Conservation (phyloP, 1,140 invertebrate genomes). For the Muscidifurax raptorellus region DNA sequence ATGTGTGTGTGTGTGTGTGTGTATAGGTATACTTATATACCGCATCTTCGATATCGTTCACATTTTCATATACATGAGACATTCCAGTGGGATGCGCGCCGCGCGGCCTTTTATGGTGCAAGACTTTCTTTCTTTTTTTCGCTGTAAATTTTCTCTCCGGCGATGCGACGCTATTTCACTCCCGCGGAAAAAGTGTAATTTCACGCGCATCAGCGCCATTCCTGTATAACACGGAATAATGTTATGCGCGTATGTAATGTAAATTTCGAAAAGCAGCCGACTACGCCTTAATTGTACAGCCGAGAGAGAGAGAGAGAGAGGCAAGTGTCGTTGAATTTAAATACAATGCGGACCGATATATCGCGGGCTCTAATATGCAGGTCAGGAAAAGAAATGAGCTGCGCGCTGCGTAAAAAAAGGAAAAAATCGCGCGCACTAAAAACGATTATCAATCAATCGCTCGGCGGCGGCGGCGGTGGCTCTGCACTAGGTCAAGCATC, state of each 20-base stretch:
- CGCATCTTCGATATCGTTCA: conserved; percentile 46
- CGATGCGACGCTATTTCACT: conserved; percentile 1
- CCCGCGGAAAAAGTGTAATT: conserved; percentile 30
- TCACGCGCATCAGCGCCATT: neutral
- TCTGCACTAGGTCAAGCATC: conserved; percentile 9
- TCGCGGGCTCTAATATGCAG: neutral
- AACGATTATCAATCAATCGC: conserved; percentile 31
- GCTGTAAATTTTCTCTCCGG: neutral
- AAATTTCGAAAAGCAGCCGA: neutral
- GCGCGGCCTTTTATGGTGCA: conserved; percentile 22
- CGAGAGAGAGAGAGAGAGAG: too few relatives aligned
- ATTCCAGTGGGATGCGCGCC: conserved; percentile 26
- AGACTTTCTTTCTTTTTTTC: too few relatives aligned
- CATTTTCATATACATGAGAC: conserved; percentile 53
- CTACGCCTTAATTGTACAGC: neutral
- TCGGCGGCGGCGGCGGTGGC: neutral
- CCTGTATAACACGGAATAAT: too few relatives aligned
- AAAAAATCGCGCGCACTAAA: conserved; percentile 8
- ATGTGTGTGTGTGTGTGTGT: too few relatives aligned
- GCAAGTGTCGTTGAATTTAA: neutral
- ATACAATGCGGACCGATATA: conserved; percentile 25
- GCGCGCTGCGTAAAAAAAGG: too few relatives aligned
- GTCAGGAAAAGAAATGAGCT: neutral
- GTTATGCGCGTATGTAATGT: neutral
- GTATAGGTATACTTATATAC: neutral